These are phyloP conservation scores for Artibeus jamaicensis DNA, from an alignment of 2,797 vertebrate genomes.

Conservation along the genomic window DNA sequence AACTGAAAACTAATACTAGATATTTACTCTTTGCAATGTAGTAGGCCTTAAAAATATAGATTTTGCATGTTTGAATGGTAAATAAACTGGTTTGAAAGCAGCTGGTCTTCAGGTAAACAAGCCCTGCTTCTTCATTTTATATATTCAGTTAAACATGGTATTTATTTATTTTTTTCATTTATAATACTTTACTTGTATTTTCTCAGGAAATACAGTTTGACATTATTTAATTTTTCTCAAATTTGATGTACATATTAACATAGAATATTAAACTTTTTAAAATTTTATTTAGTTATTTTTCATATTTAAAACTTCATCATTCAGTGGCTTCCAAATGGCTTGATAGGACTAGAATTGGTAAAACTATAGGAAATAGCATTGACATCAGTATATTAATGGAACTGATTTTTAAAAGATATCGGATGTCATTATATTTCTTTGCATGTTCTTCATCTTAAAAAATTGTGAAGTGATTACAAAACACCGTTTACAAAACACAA, in stretches of 20 bases:
- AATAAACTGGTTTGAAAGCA: background rate
- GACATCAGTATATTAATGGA: background rate
- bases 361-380: background rate
- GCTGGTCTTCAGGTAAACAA: background rate
- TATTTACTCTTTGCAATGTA: background rate
- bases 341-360: background rate
- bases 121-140: background rate
- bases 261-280: background rate
- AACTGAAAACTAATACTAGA: background rate
- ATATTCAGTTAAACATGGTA: background rate
- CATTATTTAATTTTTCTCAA: background rate
- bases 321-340: background rate
- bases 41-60: background rate
- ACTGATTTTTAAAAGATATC: background rate
- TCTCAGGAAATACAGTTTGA: background rate
- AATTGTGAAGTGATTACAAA: background rate
- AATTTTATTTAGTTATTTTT: no score
- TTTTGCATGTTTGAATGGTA: background rate
- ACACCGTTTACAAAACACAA: background rate
- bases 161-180: no score
- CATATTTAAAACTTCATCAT: background rate
- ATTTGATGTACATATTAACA: background rate
- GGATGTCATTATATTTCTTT: background rate
- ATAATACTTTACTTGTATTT: background rate
- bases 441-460: background rate